Conservation (phyloP, 2,113 vertebrate genomes). For the Oreamnos americanus region DNA sequence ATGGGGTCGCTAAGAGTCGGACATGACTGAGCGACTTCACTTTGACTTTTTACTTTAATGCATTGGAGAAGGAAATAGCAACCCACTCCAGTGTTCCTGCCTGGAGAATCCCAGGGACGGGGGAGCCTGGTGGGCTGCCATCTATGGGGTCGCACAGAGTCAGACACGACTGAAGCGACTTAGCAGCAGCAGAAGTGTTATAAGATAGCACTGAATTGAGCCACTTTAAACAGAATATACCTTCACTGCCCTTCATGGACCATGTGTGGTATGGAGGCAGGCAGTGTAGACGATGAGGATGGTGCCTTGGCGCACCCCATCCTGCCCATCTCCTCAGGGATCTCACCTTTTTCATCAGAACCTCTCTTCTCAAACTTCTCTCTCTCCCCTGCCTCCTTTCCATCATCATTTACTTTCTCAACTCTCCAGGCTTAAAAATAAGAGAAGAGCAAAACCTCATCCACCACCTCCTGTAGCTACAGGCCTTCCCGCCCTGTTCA, state of each 20-base stretch:
- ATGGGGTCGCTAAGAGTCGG: accelerated
- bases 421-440: neutral
- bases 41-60: no score
- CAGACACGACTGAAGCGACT: no score
- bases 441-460: neutral
- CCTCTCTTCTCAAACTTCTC: neutral
- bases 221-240: neutral
- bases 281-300: neutral
- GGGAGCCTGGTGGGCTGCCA: no score
- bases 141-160: no score
- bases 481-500: neutral
- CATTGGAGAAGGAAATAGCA: no score
- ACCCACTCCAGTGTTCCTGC: no score
- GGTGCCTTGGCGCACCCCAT: neutral
- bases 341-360: neutral
- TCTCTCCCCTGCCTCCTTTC: neutral
- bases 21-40: no score
- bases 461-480: neutral
- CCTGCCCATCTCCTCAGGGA: neutral
- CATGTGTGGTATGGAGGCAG: neutral
- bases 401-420: neutral
- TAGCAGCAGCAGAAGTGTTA: neutral
- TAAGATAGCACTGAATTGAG: neutral
- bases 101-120: no score
- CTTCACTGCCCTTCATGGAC: neutral